Evolutionary conservation across 2,888 invertebrate species (phyloP).

Genomic region (Crematogaster levior): DNA sequence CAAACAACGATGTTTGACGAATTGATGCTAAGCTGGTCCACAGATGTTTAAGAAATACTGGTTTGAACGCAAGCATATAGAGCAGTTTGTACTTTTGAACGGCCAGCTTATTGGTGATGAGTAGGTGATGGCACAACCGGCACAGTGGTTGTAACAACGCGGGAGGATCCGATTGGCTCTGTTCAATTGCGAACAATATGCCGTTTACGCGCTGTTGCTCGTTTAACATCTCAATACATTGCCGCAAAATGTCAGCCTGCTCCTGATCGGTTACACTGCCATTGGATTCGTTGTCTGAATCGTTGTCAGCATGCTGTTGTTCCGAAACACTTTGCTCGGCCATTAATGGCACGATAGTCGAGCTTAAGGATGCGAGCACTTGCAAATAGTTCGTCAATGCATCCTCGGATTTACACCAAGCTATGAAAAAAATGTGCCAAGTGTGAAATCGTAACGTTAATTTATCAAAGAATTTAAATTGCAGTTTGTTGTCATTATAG

Average conservation of each 20-base stretch:
- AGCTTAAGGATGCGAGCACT: conserved; percentile 87
- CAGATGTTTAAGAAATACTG: conserved; percentile 91
- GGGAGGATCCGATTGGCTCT: conserved; percentile 85
- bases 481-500: not conserved
- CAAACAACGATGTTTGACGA: conserved; percentile 86
- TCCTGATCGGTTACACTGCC: conserved; percentile 87
- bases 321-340: conserved; percentile 84
- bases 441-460: not conserved
- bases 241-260: conserved; percentile 86
- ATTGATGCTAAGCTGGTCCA: conserved; percentile 88
- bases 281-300: conserved; percentile 87
- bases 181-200: conserved; percentile 86
- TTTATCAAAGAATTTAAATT: not conserved
- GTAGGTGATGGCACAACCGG: conserved; percentile 93
- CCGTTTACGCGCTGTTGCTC: conserved; percentile 88
- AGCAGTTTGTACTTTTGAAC: conserved; percentile 94
- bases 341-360: conserved; percentile 84
- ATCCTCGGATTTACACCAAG: conserved; percentile 73
- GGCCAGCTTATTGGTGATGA: conserved; percentile 93
- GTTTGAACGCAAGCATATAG: conserved; percentile 93
- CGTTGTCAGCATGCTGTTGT: conserved; percentile 85
- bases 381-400: conserved; percentile 86
- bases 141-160: conserved; percentile 90
- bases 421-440: conserved; percentile 63
- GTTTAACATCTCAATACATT: conserved; percentile 90